phyloP scores from a whole-genome alignment of 2,113 vertebrate species.

The Pedionomus torquatus region DNA sequence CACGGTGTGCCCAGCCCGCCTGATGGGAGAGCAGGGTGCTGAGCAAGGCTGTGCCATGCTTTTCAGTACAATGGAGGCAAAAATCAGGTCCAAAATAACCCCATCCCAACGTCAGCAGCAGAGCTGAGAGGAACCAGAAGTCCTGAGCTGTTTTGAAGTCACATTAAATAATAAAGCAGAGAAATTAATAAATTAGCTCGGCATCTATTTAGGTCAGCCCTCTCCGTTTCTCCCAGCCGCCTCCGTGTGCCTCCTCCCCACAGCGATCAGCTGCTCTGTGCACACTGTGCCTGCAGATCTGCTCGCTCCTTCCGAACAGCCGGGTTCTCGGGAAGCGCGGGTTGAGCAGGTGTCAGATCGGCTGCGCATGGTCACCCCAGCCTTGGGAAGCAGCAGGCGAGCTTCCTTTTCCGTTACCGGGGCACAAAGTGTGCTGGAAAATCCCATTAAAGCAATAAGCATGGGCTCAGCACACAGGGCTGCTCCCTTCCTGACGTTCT shows the following conservation, averaged over 20 bases:
- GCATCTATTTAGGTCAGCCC: constrained; percentile 62
- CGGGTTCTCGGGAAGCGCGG: not conserved
- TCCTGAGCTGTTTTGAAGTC: constrained; percentile 31
- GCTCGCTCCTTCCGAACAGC: not conserved
- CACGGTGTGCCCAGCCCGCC: not conserved
- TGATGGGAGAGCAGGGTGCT: not conserved
- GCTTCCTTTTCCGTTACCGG: not conserved
- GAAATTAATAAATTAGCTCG: constrained; percentile 51
- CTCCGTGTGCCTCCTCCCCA: not conserved
- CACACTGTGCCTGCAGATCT: not conserved
- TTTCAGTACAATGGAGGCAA: not conserved
- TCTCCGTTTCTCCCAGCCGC: not conserved
- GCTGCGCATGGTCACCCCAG: not conserved
- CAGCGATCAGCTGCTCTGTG: not conserved
- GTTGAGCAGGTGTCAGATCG: not conserved
- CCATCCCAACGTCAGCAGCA: not conserved
- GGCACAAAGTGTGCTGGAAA: not conserved
- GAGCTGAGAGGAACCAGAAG: constrained; percentile 42
- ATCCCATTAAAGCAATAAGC: not conserved
- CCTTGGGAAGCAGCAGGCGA: not conserved
- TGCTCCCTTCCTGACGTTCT: not conserved
- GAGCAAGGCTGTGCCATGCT: not conserved
- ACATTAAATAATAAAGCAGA: constrained; percentile 40
- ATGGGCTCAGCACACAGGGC: not conserved
- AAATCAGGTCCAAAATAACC: constrained; percentile 35